Percentiles rank a stretch among this genome's conserved stretches.
Conservation (phyloP, 2,113 vertebrate genomes). For the Scatophagus argus region DNA sequence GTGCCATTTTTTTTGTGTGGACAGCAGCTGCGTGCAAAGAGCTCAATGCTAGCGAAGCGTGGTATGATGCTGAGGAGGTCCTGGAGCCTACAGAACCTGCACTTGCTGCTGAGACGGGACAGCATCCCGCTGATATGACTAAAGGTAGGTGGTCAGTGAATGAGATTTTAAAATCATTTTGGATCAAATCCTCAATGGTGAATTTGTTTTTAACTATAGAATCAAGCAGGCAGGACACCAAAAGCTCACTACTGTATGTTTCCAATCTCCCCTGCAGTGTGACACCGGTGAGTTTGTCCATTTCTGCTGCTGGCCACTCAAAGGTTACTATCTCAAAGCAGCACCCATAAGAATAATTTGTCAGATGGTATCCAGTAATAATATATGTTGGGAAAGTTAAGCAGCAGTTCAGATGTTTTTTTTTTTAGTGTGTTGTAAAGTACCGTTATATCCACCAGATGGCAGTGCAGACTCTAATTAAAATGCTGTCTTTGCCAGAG, state of each 20-base stretch:
- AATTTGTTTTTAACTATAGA: slow-evolving; percentile 32
- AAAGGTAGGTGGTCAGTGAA: background rate
- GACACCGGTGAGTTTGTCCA: slow-evolving; percentile 67
- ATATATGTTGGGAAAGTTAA: background rate
- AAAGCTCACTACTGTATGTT: slow-evolving; percentile 41
- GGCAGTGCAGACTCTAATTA: slow-evolving; percentile 21
- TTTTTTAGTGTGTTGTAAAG: background rate
- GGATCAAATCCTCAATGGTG: background rate
- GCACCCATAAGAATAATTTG: too few relatives aligned
- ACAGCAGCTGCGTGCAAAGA: slow-evolving; percentile 39
- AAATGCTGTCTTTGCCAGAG: slow-evolving; percentile 45
- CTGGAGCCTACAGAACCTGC: slow-evolving; percentile 21
- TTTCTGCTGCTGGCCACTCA: background rate
- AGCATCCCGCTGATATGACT: background rate
- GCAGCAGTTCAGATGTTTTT: background rate
- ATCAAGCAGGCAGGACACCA: background rate
- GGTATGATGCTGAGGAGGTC: slow-evolving; percentile 81
- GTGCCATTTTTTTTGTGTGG: background rate
- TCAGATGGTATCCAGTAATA: background rate
- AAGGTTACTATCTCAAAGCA: background rate
- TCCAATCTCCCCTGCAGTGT: slow-evolving; percentile 52
- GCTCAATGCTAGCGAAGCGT: slow-evolving; percentile 56
- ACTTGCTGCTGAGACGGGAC: background rate
- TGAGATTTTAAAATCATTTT: background rate
- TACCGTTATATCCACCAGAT: slow-evolving; percentile 36